Evolutionary conservation across 2,113 vertebrate genomes (phyloP), one percentile per base, ranked within the genome.

Genomic region (Prionailurus bengalensis): DNA sequence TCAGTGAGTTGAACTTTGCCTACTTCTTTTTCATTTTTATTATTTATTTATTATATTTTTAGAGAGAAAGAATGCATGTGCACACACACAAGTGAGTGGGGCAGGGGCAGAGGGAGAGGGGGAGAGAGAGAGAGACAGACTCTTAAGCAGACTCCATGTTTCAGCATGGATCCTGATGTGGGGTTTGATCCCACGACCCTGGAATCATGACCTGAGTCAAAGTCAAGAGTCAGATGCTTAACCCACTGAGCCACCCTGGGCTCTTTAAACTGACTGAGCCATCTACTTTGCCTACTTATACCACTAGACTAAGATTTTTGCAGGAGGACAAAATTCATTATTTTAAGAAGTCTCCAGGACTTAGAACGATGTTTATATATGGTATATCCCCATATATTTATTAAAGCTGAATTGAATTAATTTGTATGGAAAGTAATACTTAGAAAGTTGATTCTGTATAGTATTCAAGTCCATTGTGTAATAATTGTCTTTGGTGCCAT

Each of bases 401-500:
- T 71, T 87, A 83, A 87, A 88, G 83, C 86, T 21, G 7, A 78
- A 89, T 29, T 27, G n/a, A 89, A 71, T 63, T 80, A 87, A 76
- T 74, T 92, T 66, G 15, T 55, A 45, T 92, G 61, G 45, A 55
- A 93, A 96, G 76, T 6, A 42, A 29, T 73, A n/a, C 36, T 65
- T 63, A 25, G 53, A 84, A 87, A 95, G 48, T 45, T 33, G 78
- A 93, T 36, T 96, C 36, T 91, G 53, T 51, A n/a, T 29, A 33
- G 8, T n/a, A 3, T 76, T 97, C 80, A 66, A 96, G 36, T 55
- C 65, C 21, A 42, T n/a, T 81, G 65, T 92, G 27, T 71, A 66
- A 27, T 93, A 68, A 84, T 42, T 80, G 48, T 91, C 94, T 81
- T 85, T 91, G 81, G 93, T 97, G 93, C 87, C 95, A 58, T 95